A percentile compares a stretch with the other conserved stretches of the same genome.
phyloP scores from a whole-genome alignment of 2,113 vertebrate species.

The Labeo catla region DNA sequence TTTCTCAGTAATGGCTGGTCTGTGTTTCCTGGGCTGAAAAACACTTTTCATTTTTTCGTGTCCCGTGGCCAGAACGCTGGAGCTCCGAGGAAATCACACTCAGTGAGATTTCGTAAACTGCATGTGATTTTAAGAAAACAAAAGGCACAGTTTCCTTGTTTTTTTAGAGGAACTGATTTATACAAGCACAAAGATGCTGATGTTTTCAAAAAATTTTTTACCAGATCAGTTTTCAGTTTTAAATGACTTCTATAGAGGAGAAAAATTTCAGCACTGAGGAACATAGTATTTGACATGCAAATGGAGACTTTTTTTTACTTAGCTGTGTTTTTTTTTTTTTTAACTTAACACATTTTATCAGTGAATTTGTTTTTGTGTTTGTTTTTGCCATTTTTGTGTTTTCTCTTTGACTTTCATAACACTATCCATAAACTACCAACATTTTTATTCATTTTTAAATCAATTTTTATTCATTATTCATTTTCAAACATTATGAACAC shows the following conservation, averaged over 20 bases:
- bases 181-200: not conserved
- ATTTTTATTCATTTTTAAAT: not conserved
- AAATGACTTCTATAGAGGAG: not conserved
- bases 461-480: not conserved
- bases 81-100: not conserved
- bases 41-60: not conserved
- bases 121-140: not conserved
- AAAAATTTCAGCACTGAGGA: not conserved
- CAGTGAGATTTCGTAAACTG: not conserved
- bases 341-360: not conserved
- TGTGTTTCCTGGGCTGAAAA: conserved; percentile 81
- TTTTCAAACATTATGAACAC: not conserved
- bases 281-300: not conserved
- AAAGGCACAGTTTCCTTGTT: not conserved
- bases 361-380: not conserved
- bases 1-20: conserved; percentile 84
- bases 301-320: not conserved
- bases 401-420: not conserved
- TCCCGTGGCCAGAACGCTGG: no score
- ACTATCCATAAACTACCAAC: not conserved
- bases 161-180: not conserved
- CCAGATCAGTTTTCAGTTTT: not conserved
- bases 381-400: not conserved
- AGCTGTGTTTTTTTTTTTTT: not conserved
- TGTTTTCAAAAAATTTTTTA: not conserved